A percentile compares a stretch with the other conserved stretches of the same genome.
Conservation (phyloP, 2,888 invertebrate species). For the Drosophila emarginata region DNA sequence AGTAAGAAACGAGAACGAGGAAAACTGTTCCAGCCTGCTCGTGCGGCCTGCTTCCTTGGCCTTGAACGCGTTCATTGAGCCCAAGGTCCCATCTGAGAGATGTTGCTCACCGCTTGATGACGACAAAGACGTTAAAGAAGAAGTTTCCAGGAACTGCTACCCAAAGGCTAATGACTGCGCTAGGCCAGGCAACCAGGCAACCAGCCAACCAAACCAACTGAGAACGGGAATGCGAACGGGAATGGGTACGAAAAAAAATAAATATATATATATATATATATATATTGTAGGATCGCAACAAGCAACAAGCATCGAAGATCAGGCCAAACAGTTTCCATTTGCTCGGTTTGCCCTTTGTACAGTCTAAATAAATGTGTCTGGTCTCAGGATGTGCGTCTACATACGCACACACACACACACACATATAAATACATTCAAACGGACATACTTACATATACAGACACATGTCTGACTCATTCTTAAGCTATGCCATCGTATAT, state of each 20-base stretch:
- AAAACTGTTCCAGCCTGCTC: slow-evolving; percentile 48
- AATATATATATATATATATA: no score
- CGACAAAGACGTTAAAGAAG: slow-evolving; percentile 19
- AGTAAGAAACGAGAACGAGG: slow-evolving; percentile 56
- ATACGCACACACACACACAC: no score
- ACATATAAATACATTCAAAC: background rate
- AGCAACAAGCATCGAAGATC: background rate
- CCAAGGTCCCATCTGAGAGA: slow-evolving; percentile 35
- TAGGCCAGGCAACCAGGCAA: slow-evolving; percentile 36
- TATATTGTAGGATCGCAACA: background rate
- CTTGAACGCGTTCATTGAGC: slow-evolving; percentile 64
- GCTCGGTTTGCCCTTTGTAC: background rate
- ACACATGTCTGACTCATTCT: background rate
- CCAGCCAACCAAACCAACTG: slow-evolving; percentile 2
- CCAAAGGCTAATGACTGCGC: slow-evolving; percentile 70
- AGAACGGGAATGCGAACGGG: slow-evolving; percentile 8
- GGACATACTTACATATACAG: background rate
- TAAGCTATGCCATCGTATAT: background rate
- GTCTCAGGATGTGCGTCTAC: background rate
- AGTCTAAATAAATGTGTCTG: slow-evolving; percentile 5
- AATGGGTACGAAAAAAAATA: background rate
- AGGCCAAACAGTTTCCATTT: slow-evolving; percentile 4
- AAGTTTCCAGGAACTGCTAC: slow-evolving; percentile 67
- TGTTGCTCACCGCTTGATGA: background rate
- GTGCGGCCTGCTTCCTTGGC: slow-evolving; percentile 39